phyloP scores from a whole-genome alignment of 2,113 vertebrate genomes.

The Seriola dumerili region DNA sequence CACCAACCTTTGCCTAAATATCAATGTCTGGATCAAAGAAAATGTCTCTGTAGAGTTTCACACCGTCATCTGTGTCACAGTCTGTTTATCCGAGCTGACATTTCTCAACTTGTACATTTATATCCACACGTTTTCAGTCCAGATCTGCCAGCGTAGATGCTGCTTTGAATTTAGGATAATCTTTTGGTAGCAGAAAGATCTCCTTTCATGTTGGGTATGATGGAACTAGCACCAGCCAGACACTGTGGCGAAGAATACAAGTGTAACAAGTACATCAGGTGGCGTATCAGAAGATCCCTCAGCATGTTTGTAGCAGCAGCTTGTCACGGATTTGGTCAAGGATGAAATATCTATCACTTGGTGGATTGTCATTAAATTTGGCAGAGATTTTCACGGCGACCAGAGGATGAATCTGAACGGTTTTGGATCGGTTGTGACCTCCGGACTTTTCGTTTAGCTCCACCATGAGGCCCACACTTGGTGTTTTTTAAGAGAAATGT shows the following conservation, averaged over 20 bases:
- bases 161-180: not conserved
- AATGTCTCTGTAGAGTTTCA: not conserved
- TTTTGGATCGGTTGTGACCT: no score
- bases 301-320: not conserved
- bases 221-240: not conserved
- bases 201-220: not conserved
- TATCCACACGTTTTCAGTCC: not conserved
- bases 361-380: no score
- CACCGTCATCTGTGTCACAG: not conserved
- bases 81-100: conserved; percentile 21
- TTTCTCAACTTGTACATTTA: conserved; percentile 24
- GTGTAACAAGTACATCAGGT: not conserved
- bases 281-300: not conserved
- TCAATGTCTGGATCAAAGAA: conserved; percentile 50
- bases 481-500: no score
- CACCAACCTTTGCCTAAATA: conserved; percentile 41
- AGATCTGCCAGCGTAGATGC: not conserved
- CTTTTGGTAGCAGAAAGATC: not conserved
- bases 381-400: not conserved
- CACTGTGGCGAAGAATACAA: not conserved
- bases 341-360: no score
- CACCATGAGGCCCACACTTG: no score
- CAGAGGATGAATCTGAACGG: not conserved
- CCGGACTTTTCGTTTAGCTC: no score
- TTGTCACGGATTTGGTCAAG: not conserved